Evolutionary conservation across 2,888 invertebrate genomes (phyloP).

Genomic region (Sicus ferrugineus): DNA sequence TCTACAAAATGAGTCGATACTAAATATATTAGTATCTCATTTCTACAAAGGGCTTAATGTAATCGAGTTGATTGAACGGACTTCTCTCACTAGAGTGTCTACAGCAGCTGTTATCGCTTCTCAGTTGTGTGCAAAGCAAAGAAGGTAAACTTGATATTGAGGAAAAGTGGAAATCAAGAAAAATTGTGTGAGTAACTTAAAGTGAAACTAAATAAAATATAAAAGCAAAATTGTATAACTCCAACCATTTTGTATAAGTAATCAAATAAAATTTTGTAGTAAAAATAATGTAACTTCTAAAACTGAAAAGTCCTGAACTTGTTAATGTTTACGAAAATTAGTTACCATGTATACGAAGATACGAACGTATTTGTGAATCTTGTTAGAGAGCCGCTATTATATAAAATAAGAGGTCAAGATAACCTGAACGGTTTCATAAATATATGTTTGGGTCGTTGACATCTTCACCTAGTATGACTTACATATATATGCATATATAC

Average conservation of each 20-base stretch:
- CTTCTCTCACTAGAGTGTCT: not conserved
- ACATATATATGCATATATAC: not conserved
- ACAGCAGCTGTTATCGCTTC: not conserved
- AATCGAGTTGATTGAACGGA: not conserved
- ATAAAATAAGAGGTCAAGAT: not conserved
- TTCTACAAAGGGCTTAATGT: no score
- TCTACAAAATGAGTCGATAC: no score
- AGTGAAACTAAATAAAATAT: not conserved
- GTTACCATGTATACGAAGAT: no score
- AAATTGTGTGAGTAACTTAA: constrained; percentile 7
- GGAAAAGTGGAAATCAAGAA: constrained; percentile 3
- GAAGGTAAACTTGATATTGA: not conserved
- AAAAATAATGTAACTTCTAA: no score
- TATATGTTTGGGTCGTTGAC: not conserved
- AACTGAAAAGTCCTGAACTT: no score
- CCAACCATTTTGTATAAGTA: no score
- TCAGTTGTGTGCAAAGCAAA: constrained; percentile 1
- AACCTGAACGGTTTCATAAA: not conserved
- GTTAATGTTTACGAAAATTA: no score
- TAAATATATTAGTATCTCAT: no score
- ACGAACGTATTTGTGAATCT: no score
- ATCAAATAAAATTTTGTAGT: no score
- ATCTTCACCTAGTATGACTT: not conserved
- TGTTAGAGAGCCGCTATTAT: no score
- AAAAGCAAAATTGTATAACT: no score